Conservation (phyloP, 2,113 vertebrate species). For the Bujurquina vittata region DNA sequence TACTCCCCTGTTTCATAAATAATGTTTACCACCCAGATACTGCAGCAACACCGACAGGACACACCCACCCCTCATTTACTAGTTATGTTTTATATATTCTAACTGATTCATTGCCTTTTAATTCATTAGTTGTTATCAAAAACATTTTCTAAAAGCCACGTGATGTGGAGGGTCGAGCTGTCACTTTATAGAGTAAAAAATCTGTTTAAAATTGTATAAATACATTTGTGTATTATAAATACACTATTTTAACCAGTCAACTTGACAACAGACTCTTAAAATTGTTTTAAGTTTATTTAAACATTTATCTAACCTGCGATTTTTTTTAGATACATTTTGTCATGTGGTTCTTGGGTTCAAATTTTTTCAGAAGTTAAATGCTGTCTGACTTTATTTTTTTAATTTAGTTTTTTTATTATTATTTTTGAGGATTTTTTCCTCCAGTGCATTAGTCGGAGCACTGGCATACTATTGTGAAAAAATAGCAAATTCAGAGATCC, state of each 20-base stretch:
- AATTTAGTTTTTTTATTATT: neutral
- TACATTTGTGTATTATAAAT: neutral
- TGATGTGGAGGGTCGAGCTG: neutral
- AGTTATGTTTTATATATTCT: neutral
- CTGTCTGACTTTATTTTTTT: neutral
- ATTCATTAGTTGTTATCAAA: neutral
- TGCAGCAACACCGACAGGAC: neutral
- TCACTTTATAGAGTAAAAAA: neutral
- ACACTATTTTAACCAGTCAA: neutral
- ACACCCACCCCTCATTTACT: neutral
- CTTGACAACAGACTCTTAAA: neutral
- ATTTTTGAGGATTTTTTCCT: neutral
- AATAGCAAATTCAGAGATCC: conserved; percentile 24
- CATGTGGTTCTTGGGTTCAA: neutral
- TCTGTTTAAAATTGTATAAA: neutral
- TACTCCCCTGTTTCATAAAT: neutral
- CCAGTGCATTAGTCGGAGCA: neutral
- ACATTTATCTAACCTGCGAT: neutral
- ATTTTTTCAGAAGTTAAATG: neutral
- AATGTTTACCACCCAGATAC: neutral
- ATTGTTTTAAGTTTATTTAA: neutral
- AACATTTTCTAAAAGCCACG: neutral
- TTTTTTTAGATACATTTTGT: neutral
- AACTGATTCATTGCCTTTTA: neutral
- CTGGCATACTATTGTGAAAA: conserved; percentile 12